These are phyloP conservation scores for Noturus placidus DNA, from an alignment of 2,113 vertebrate genomes.

Conservation along the genomic window DNA sequence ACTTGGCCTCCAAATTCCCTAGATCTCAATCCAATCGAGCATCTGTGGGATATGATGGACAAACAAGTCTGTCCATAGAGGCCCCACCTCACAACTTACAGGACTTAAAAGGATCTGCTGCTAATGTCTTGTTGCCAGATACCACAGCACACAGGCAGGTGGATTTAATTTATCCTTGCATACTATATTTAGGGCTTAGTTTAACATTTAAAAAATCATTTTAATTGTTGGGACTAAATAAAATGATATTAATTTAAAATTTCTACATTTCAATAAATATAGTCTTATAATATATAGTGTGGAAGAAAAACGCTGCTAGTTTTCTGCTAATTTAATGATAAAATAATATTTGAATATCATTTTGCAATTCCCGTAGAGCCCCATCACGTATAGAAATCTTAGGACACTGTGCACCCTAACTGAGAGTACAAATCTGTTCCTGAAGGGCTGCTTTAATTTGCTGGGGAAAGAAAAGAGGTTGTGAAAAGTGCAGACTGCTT, in stretches of 20 bases:
- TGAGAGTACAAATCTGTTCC: slow-evolving; percentile 10
- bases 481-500: slow-evolving; percentile 64
- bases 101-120: too few species aligned
- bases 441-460: slow-evolving; percentile 59
- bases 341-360: neutral
- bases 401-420: slow-evolving; percentile 11
- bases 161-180: too few species aligned
- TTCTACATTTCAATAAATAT: neutral
- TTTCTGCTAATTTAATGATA: neutral
- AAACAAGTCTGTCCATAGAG: too few species aligned
- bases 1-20: too few species aligned
- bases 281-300: neutral
- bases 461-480: slow-evolving; percentile 56
- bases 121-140: too few species aligned
- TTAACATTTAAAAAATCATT: neutral
- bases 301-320: neutral
- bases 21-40: too few species aligned
- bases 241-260: neutral
- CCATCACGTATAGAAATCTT: neutral
- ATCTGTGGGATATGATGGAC: too few species aligned
- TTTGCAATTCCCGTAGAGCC: neutral
- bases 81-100: too few species aligned
- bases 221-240: too few species aligned
- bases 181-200: neutral
- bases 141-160: too few species aligned